Conservation (phyloP, 2,888 invertebrate genomes). For the Notodonta ziczac region DNA sequence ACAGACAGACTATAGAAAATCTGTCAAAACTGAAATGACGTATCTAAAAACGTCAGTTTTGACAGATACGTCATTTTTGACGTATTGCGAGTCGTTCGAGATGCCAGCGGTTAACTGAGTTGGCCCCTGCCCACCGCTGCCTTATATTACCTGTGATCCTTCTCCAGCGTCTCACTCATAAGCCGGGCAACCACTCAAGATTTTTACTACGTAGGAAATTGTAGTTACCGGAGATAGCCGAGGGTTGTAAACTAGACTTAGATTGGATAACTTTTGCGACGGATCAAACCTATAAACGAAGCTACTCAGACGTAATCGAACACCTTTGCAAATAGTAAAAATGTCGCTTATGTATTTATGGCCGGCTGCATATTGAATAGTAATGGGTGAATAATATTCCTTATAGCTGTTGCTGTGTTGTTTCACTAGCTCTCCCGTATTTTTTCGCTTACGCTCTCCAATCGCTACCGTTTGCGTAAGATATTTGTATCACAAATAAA, state of each 20-base stretch:
- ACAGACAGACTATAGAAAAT: no score
- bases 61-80: no score
- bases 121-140: background rate
- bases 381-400: background rate
- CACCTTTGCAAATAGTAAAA: background rate
- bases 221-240: background rate
- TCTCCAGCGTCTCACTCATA: background rate
- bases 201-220: background rate
- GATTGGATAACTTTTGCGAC: background rate
- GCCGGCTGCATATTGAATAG: background rate
- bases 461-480: no score
- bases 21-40: no score
- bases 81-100: no score
- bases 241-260: background rate
- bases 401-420: no score
- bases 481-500: no score
- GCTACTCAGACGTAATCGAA: background rate
- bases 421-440: no score
- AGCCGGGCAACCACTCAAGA: background rate
- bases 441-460: no score
- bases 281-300: background rate
- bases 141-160: constrained; percentile 3
- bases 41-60: no score
- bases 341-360: background rate
- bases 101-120: no score